These are phyloP conservation scores for Triplophysa yarkandensis DNA, from an alignment of 2,797 vertebrate species.

Conservation along the genomic window DNA sequence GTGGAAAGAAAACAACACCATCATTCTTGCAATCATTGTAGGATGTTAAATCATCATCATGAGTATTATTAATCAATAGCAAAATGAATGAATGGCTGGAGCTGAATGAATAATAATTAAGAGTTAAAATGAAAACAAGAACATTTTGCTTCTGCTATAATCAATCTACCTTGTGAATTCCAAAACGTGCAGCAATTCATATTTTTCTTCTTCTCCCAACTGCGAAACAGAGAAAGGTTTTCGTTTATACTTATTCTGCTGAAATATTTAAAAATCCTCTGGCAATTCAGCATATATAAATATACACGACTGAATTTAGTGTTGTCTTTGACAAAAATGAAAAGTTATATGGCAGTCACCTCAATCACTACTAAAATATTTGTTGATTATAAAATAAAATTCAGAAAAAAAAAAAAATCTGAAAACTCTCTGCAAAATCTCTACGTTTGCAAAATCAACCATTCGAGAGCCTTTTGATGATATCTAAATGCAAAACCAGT, in stretches of 20 bases:
- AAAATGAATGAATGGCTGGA: not conserved
- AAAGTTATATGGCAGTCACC: too few species aligned
- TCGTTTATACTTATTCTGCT: constrained; percentile 6
- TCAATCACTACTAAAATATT: too few species aligned
- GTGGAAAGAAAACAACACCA: constrained; percentile 13
- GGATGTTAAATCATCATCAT: not conserved
- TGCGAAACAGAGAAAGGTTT: constrained; percentile 62
- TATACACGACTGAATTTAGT: not conserved
- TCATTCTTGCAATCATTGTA: not conserved
- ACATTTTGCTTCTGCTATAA: not conserved
- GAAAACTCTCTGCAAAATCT: too few species aligned
- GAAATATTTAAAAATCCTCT: not conserved
- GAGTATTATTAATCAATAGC: not conserved
- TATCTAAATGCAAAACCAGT: not conserved
- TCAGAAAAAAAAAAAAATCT: too few species aligned
- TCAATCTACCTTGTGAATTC: constrained; percentile 89
- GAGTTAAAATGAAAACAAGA: not conserved
- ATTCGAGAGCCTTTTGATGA: too few species aligned
- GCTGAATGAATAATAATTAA: not conserved
- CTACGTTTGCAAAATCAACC: too few species aligned
- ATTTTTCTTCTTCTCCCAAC: constrained; percentile 89
- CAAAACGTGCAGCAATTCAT: constrained; percentile 92
- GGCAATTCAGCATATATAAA: not conserved
- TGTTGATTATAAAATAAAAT: too few species aligned
- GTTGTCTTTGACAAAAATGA: too few species aligned